Evolutionary conservation across 2,888 invertebrate species (phyloP).

Genomic region (Heliconius ethilla): DNA sequence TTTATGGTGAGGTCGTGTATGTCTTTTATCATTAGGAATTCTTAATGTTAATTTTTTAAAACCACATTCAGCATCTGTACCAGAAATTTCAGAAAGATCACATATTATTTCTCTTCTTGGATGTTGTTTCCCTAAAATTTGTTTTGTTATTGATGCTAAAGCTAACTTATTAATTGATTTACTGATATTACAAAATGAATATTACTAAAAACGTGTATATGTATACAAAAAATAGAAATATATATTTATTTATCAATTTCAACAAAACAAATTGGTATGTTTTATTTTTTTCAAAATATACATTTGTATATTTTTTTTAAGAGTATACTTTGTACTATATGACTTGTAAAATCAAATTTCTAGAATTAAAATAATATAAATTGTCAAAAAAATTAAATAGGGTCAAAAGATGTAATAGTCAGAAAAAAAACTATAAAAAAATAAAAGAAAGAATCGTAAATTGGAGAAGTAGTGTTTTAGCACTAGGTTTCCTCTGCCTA

Average conservation of each 20-base stretch:
- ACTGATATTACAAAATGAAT: background rate
- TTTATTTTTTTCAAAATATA: too few species aligned
- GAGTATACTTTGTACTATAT: too few species aligned
- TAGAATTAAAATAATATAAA: too few species aligned
- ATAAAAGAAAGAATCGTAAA: too few species aligned
- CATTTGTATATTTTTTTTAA: too few species aligned
- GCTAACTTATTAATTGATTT: conserved; percentile 3
- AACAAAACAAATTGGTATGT: background rate
- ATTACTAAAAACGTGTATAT: background rate
- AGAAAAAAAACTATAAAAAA: too few species aligned
- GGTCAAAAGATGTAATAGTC: too few species aligned
- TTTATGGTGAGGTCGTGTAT: conserved; percentile 55
- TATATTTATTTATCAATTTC: background rate
- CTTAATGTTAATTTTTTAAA: conserved; percentile 47
- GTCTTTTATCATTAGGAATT: conserved; percentile 52
- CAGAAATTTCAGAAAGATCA: conserved; percentile 67
- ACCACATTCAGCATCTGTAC: conserved; percentile 61
- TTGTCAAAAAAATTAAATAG: too few species aligned
- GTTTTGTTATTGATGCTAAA: conserved; percentile 33
- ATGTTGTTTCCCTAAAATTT: conserved; percentile 53
- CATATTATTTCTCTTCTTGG: conserved; percentile 51
- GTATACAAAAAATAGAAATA: background rate
- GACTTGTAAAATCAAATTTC: too few species aligned
- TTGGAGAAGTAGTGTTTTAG: too few species aligned
- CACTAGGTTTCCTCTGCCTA: too few species aligned